These are phyloP conservation scores for Myotis lucifugus DNA, from an alignment of 2,113 vertebrate species.

Conservation along the genomic window DNA sequence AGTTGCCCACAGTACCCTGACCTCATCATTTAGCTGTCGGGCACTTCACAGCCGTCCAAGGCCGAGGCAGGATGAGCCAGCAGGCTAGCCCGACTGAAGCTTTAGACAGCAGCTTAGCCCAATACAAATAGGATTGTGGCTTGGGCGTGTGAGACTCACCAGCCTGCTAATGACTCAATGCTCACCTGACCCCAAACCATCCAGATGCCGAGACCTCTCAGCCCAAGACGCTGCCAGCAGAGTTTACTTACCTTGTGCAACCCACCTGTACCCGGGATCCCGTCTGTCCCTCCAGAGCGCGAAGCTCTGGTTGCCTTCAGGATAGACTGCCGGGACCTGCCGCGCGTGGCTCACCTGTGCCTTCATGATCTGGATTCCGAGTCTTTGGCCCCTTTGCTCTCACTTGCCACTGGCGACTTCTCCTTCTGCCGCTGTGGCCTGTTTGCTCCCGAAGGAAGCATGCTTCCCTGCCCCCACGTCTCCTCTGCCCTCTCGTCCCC, in stretches of 20 bases:
- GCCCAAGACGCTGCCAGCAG: neutral
- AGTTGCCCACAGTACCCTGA: conserved; percentile 16
- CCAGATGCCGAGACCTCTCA: neutral
- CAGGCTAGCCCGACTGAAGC: conserved; percentile 6
- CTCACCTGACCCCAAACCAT: neutral
- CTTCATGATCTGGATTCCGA: neutral
- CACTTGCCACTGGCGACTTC: neutral
- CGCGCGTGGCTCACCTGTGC: too few relatives aligned
- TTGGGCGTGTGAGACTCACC: neutral
- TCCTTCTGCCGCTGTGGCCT: neutral
- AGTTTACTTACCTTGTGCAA: neutral
- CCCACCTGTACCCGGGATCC: neutral
- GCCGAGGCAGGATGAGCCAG: neutral
- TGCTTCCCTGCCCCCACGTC: neutral
- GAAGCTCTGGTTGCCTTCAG: neutral
- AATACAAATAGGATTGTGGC: neutral
- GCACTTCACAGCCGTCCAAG: too few relatives aligned
- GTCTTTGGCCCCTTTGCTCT: neutral
- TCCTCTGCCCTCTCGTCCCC: neutral
- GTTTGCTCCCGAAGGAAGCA: neutral
- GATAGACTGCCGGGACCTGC: neutral
- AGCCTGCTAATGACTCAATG: neutral
- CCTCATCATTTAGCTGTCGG: neutral
- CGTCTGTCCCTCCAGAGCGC: neutral
- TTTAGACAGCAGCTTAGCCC: neutral